Conservation (phyloP, 2,113 vertebrate genomes). For the Opisthocomus hoazin region DNA sequence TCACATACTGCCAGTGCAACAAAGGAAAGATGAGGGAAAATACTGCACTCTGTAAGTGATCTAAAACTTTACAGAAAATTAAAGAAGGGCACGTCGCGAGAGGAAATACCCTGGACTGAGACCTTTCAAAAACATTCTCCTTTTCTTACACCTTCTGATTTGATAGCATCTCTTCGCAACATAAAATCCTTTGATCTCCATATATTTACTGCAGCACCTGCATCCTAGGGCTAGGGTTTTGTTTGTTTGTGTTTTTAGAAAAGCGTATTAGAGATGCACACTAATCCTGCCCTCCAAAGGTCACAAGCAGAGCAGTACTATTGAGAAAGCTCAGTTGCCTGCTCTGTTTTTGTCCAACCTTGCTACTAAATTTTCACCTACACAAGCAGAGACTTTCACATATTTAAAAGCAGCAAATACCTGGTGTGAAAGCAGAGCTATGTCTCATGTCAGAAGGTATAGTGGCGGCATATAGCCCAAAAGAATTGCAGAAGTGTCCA, state of each 20-base stretch:
- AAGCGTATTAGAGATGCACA: accelerated
- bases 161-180: background rate
- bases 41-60: background rate
- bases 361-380: background rate
- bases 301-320: background rate
- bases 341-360: background rate
- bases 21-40: background rate
- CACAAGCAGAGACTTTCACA: background rate
- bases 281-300: background rate
- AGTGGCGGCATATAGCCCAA: background rate
- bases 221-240: background rate
- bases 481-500: background rate
- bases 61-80: background rate
- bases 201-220: background rate
- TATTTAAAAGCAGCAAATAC: background rate
- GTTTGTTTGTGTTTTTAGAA: background rate
- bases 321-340: background rate
- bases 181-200: background rate
- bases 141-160: background rate
- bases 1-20: background rate
- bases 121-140: background rate
- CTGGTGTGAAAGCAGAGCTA: background rate
- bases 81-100: background rate
- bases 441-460: background rate
- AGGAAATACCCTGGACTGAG: background rate